phyloP scores from a whole-genome alignment of 2,888 invertebrate genomes.

The Microdon myrmicae region DNA sequence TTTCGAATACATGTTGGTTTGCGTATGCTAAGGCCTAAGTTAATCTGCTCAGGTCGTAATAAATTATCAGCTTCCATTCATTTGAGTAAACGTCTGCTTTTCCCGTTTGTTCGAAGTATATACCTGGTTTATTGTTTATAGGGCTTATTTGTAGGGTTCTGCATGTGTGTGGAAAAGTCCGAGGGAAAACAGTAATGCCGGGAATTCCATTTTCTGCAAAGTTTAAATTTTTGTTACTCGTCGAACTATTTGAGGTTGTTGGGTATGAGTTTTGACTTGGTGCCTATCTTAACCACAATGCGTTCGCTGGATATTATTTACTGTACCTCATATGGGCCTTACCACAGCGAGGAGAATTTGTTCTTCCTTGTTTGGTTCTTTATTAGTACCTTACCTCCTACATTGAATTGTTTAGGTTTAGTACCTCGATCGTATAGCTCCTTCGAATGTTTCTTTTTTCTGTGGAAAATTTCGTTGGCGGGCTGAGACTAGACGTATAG shows the following conservation, averaged over 20 bases:
- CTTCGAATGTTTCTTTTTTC: slow-evolving; percentile 4
- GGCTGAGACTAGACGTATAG: too few relatives aligned
- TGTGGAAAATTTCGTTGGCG: background rate
- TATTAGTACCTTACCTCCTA: slow-evolving; percentile 12
- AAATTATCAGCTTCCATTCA: slow-evolving; percentile 7
- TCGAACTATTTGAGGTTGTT: background rate
- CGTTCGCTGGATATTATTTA: slow-evolving; percentile 1
- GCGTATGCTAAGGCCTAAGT: background rate
- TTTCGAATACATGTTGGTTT: background rate
- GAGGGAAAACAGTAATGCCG: background rate
- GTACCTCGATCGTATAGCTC: slow-evolving; percentile 5
- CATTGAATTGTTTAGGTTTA: background rate
- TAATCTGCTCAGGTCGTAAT: slow-evolving; percentile 2
- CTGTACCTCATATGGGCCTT: background rate
- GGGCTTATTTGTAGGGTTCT: background rate
- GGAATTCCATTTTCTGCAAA: background rate
- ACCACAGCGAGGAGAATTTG: background rate
- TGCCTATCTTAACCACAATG: background rate
- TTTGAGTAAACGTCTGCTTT: background rate
- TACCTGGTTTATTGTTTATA: background rate
- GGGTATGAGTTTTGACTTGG: background rate
- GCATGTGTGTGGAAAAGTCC: background rate
- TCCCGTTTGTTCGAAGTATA: slow-evolving; percentile 7
- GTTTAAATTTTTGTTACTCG: background rate
- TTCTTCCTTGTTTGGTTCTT: slow-evolving; percentile 5